Evolutionary conservation across 1,140 invertebrate species (phyloP).

Genomic region (Cryptotermes secundus): DNA sequence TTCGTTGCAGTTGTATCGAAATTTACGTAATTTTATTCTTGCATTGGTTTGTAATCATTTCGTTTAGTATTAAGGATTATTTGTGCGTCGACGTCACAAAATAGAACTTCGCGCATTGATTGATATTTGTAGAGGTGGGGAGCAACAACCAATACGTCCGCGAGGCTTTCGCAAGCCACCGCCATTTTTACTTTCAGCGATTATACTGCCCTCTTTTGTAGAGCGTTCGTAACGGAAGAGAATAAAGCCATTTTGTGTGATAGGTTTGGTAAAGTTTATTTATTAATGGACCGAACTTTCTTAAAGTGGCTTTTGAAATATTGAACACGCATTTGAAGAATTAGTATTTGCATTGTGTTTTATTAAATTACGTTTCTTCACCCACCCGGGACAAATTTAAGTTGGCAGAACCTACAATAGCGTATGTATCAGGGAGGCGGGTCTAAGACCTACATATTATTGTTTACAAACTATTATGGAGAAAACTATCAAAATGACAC

Average conservation of each 20-base stretch:
- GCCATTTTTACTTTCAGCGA: background rate
- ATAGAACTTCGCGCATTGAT: background rate
- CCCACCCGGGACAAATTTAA: background rate
- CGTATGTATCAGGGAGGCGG: background rate
- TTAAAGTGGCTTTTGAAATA: background rate
- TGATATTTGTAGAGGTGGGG: background rate
- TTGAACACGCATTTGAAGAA: background rate
- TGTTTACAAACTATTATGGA: conserved; percentile 18
- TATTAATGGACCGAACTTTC: background rate
- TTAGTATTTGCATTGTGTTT: background rate
- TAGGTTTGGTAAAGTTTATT: background rate
- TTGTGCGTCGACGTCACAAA: background rate
- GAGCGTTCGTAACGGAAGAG: background rate
- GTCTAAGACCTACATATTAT: background rate
- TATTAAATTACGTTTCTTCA: background rate
- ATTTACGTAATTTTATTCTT: background rate
- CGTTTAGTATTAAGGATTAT: background rate
- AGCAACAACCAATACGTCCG: background rate
- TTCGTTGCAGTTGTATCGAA: too few relatives aligned
- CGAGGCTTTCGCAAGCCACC: background rate
- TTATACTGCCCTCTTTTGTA: background rate
- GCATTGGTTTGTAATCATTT: background rate
- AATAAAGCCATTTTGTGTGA: conserved; percentile 19
- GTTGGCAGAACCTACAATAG: background rate
- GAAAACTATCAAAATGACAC: background rate